phyloP scores from a whole-genome alignment of 2,797 vertebrate species.

The Peromyscus aztecus region DNA sequence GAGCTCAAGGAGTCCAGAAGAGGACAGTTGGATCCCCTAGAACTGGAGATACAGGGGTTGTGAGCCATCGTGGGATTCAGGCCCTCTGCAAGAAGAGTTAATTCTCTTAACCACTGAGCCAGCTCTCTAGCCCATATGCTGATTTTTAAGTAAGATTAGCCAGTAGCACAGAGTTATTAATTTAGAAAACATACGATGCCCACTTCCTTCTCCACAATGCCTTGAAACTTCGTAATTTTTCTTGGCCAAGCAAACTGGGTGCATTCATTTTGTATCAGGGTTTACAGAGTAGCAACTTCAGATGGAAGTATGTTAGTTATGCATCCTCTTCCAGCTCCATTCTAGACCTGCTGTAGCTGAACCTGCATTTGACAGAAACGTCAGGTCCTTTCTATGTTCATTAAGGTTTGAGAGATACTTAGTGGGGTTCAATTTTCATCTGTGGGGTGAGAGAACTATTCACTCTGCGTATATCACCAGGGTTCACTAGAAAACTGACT shows the following conservation, averaged over 20 bases:
- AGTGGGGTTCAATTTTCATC: not conserved
- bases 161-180: not conserved
- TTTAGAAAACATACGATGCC: not conserved
- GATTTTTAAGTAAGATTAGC: not conserved
- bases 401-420: not conserved
- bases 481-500: not conserved
- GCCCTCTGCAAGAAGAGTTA: not conserved
- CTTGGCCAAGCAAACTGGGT: not conserved
- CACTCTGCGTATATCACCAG: not conserved
- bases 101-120: not conserved
- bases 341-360: not conserved
- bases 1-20: not conserved
- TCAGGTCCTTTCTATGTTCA: not conserved
- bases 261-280: not conserved
- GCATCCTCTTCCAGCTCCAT: not conserved
- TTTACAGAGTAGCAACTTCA: not conserved
- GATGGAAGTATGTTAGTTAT: constrained; percentile 4
- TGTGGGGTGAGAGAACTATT: not conserved
- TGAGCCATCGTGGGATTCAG: not conserved
- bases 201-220: not conserved
- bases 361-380: not conserved
- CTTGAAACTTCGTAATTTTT: constrained; percentile 36
- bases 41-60: not conserved
- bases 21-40: not conserved
- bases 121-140: not conserved